Percentiles rank a stretch among this genome's conserved stretches.
phyloP scores from a whole-genome alignment of 1,140 invertebrate genomes.

The Lepidotrigona ventralis region DNA sequence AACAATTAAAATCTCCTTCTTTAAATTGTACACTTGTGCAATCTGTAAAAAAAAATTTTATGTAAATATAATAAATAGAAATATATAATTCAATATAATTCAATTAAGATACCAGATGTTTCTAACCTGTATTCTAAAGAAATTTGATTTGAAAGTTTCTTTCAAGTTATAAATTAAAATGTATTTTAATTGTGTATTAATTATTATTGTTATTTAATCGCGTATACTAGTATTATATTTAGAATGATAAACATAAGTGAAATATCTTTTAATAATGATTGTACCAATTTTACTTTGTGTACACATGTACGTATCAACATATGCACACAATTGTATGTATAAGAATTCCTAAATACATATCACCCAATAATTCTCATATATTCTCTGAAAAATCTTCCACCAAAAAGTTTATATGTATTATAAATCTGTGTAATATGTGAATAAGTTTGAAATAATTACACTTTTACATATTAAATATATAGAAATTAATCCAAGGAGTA shows the following conservation, averaged over 20 bases:
- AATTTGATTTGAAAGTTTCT: not conserved
- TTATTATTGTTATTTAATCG: not conserved
- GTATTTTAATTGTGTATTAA: not conserved
- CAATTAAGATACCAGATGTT: not conserved
- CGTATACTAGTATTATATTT: not conserved
- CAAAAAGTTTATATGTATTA: not conserved
- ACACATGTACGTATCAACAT: no score
- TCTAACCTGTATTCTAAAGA: not conserved
- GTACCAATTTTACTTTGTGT: not conserved
- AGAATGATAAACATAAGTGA: not conserved
- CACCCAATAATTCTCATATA: not conserved
- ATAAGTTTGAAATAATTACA: not conserved
- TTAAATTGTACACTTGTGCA: not conserved
- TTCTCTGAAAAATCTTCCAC: not conserved
- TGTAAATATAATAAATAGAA: not conserved
- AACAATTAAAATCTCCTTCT: not conserved
- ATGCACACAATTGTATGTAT: not conserved
- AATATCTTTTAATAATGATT: not conserved
- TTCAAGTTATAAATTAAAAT: not conserved
- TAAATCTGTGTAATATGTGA: not conserved
- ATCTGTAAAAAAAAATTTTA: not conserved
- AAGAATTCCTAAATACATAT: not conserved
- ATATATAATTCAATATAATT: not conserved
- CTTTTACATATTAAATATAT: not conserved
- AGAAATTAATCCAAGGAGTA: not conserved